Base-by-base conservation (phyloP, 2,888 invertebrate species). In the Stenodera caucasica region DNA sequence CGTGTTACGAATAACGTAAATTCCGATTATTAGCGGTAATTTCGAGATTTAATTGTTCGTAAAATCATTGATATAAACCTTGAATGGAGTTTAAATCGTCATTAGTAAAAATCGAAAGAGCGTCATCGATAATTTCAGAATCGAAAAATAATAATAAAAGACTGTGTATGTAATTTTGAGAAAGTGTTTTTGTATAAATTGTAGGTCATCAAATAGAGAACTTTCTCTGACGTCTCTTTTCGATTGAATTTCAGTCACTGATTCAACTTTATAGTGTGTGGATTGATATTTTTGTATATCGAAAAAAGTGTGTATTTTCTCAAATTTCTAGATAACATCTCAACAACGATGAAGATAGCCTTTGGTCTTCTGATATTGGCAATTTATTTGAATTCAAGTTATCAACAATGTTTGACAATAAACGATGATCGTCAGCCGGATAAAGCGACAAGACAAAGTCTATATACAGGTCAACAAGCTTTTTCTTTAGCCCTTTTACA, bases 401-500 rank as follows among this genome's bases (percentile, higher is more conserved):
- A 61, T 49, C 73, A 73, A 59, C 84, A 85, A 73, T 86, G 85
- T 69, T 74, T 85, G 21, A 82, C 82, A 0, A 76, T 75, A 6
- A 80, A 82, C 62, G 83, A 84, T 67, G 71, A 71, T 40, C 67
- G 69, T 51, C 75, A 77, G 35, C 65, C 71, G 1, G 26, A 21
- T 2, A 52, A 58, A 32, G 57, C 53, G 12, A 61, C 77, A 6
- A 78, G 78, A 33, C 64, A 72, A 1, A 78, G 82, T 8, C 74
- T 92, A 23, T 85, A 83, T 66, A 80, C 82, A 0, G 87, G 88
- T 0, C 84, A 88, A 70, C 84, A 86, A 70, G 85, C 84, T 57
- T 93, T 93, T 74, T 88, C 91, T 0, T 78, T 92, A 55, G 85
- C 87, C 52, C 82, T 91, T 55, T 82, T 94, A 70, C 86, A 87